These are phyloP conservation scores for Nestor notabilis DNA, from an alignment of 2,113 vertebrate genomes.

Conservation along the genomic window DNA sequence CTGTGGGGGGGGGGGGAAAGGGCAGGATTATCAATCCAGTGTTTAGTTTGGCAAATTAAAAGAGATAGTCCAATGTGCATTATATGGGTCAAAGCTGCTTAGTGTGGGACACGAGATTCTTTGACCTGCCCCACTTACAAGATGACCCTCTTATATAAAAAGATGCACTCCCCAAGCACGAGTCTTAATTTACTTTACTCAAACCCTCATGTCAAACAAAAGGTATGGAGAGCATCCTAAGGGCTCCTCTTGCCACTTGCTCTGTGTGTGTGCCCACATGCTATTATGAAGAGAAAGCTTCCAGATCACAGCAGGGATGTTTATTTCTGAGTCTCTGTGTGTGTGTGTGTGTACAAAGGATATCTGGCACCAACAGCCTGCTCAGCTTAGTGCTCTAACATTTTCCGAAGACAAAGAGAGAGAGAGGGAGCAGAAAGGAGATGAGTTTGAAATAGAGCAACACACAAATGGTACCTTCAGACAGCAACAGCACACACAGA, in stretches of 20 bases:
- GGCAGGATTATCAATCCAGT: conserved; percentile 39
- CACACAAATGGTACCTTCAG: background rate
- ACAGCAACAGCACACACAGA: background rate
- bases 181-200: conserved; percentile 42
- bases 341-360: background rate
- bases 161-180: background rate
- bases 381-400: conserved; percentile 18
- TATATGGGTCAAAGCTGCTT: conserved; percentile 45
- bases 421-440: background rate
- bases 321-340: background rate
- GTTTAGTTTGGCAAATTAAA: conserved; percentile 60
- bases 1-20: background rate
- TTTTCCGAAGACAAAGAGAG: conserved; percentile 58
- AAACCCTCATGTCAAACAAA: conserved; percentile 11
- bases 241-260: background rate
- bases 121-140: conserved; percentile 17
- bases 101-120: background rate
- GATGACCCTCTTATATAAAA: conserved; percentile 37
- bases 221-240: background rate
- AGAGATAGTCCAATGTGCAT: background rate
- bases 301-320: background rate
- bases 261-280: background rate
- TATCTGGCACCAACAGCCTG: background rate
- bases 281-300: background rate
- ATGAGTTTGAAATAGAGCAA: background rate